phyloP scores from a whole-genome alignment of 1,140 invertebrate genomes.

The Sycobia sp. region DNA sequence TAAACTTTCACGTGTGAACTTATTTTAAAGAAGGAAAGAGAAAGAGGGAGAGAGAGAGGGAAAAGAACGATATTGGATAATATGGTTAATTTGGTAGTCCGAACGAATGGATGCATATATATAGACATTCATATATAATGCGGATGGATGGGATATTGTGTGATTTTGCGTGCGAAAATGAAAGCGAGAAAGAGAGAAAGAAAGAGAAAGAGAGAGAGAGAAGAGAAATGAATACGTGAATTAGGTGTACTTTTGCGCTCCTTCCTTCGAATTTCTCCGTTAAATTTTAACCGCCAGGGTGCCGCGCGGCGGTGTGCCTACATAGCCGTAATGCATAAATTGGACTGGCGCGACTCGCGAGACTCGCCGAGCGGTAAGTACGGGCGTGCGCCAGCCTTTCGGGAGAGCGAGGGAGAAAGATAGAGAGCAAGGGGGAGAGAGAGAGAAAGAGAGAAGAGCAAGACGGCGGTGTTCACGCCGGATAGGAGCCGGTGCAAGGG shows the following conservation, averaged over 20 bases:
- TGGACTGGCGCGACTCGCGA: slow-evolving; percentile 60
- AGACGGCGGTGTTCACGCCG: too few species aligned
- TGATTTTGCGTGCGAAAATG: not conserved
- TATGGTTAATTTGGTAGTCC: too few species aligned
- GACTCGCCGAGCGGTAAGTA: slow-evolving; percentile 36
- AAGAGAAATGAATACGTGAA: too few species aligned
- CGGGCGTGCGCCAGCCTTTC: slow-evolving; percentile 37
- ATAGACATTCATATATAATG: too few species aligned
- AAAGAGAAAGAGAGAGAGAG: slow-evolving; percentile 20
- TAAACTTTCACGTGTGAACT: too few species aligned
- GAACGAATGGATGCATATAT: too few species aligned
- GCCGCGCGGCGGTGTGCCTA: slow-evolving; percentile 57
- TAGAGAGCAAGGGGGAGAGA: too few species aligned
- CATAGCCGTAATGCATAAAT: slow-evolving; percentile 65
- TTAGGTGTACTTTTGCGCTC: too few species aligned
- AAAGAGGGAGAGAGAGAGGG: not conserved
- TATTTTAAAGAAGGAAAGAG: too few species aligned
- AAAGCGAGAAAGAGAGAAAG: slow-evolving; percentile 9
- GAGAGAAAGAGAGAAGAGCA: too few species aligned
- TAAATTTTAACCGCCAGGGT: slow-evolving; percentile 34
- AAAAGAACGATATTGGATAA: too few species aligned
- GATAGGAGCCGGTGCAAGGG: not conserved
- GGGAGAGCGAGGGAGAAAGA: not conserved
- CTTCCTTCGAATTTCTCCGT: slow-evolving; percentile 21
- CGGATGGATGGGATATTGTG: too few species aligned